Base-by-base conservation (phyloP, 2,797 vertebrate species). In the Ciconia nigra region DNA sequence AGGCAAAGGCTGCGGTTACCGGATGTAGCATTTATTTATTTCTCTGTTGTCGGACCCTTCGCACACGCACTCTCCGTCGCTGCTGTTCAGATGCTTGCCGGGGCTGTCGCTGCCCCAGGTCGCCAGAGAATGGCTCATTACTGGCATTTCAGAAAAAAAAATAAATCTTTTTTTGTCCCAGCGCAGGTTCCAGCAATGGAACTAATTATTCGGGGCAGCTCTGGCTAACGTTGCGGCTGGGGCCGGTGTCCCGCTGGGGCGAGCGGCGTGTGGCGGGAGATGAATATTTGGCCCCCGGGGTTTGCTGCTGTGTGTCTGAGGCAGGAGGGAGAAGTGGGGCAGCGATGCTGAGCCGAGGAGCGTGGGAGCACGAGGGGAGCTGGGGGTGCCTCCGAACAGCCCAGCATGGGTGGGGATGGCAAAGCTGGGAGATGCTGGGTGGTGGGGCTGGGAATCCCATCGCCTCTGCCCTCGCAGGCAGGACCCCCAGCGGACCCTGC, bases 191-290 rank as follows among this genome's bases (percentile, higher is more conserved):
- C 52, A 31, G 55, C 26, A 22, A 35, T 55, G 63, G 29, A 93
- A 25, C 7, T 52, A 12, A 37, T 81, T 66, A n/a, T 11, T 41
- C 1, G 5, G 37, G 49, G 57, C 15, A 63, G 67, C 39, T 79
- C 55, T 57, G 66, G 44, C 33, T 39, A 21, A 9, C 6, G 5
- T 15, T 2, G 6, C 1, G 8, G 44, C 39, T 42, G 35, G 29
- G 26, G 15, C 21, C 4, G 1, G 41, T 1, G 11, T 42, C 71
- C 46, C 3, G 1, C 44, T 28, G 65, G 41, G 42, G 33, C 1
- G 7, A 26, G 33, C 0, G 0, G 18, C 0, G 2, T 1, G 7
- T 47, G 51, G 22, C 5, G 3, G 66, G 65, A 44, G 55, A 17
- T 5, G 57, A 25, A 28, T 19, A 10, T 73, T 39, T 63, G 51